Evolutionary conservation across 2,113 vertebrate species (phyloP), one percentile per base, ranked within the genome.

Genomic region (Colinus virginianus): DNA sequence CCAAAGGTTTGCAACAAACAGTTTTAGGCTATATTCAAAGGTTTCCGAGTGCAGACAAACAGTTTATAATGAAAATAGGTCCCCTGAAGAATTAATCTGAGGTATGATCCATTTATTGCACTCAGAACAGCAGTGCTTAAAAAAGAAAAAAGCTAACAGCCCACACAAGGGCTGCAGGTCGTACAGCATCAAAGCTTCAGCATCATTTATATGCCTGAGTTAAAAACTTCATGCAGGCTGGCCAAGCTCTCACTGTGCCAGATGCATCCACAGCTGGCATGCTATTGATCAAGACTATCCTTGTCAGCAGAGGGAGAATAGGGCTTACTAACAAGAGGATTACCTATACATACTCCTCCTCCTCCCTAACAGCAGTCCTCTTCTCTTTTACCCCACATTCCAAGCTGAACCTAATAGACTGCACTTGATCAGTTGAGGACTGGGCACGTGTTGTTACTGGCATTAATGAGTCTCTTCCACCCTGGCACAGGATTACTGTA

Each of bases 91-190:
- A 84, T 68, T 68, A 5, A 91, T 70, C 85, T 87, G 79, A 79
- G 85, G 82, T 34, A 53, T 7, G 30, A 55, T 85, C 72, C 77
- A 80, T 89, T 87, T 90, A 84, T 82, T 82, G 55, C 81, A 66
- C 53, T 82, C 75, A 83, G 68, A 91, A 66, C 40, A 67, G 38
- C 45, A 88, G 79, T 13, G n/a, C 69, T 87, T 64, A 45, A 28
- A 32, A 48, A 48, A 48, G 20, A 48, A 62, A 70, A n/a, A 20
- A 7, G 2, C 34, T 55, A 62, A 45, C 61, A 87, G 56, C 66
- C 84, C 66, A 94, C 77, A 89, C 84, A 84, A 88, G 17, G 56
- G 66, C 40, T 95, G 56, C 26, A 88, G 80, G 69, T 64, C 84
- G 46, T 51, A 90, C 80, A 86, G 7, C 15, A 13, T 13, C 40